Evolutionary conservation across 2,797 vertebrate species (phyloP), one percentile per base, ranked within the genome.

Genomic region (Balearica regulorum): DNA sequence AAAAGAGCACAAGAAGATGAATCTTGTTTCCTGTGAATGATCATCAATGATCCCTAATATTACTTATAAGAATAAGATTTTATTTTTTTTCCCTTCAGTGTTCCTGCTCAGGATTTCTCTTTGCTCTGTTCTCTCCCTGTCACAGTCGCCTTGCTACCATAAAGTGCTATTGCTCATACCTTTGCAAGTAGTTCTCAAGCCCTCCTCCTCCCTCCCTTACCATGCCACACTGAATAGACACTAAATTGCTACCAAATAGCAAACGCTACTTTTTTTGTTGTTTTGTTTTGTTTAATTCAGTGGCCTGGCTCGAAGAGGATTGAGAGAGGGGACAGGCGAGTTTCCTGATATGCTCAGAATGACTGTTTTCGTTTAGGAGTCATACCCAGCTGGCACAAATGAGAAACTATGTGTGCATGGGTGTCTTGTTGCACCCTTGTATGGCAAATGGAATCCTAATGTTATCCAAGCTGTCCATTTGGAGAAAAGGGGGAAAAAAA

Each of bases 391-490:
- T 94, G 91, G 72, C 77, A 55, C 22, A n/a, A 70, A 58, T 16
- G 55, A 70, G 44, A 69, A 93, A 49, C 58, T 92, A 8, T 69
- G 66, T 94, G 60, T 68, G 41, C 53, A 46, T 64, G 78, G 57
- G 62, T 89, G 77, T 94, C 90, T 77, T 89, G 73, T 94, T 95
- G 93, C 88, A 73, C 55, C 41, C 26, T 70, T 62, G 51, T 93
- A 64, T 48, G 41, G 68, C 61, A 86, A 93, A 80, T 64, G 69
- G 54, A 90, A 93, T 93, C 60, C 48, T 85, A 58, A 57, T 66
- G 54, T 94, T 86, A 71, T 61, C 53, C 61, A 89, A 89, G 57
- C 48, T 92, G 35, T 73, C 92, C 43, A 26, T 82, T 37, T 71
- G 33, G n/a, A 58, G 37, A 55, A 81, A 78, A 62, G 28, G 4